These are phyloP conservation scores for Tretioscincus oriximinensis DNA, from an alignment of 2,113 vertebrate genomes.

Conservation along the genomic window DNA sequence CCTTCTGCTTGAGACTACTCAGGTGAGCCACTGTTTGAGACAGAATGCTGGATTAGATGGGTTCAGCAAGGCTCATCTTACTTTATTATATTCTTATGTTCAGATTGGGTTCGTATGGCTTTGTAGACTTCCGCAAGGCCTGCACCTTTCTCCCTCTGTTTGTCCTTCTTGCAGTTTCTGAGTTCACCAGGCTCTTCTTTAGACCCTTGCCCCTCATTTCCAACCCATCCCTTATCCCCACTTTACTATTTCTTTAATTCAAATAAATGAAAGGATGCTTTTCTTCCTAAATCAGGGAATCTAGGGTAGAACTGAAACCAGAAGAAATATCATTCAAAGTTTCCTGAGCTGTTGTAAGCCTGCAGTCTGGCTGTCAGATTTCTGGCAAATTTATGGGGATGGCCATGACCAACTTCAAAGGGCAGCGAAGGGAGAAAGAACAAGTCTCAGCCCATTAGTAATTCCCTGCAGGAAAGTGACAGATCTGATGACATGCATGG, in stretches of 20 bases:
- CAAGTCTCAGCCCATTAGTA: constrained; percentile 63
- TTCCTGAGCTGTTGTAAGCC: constrained; percentile 47
- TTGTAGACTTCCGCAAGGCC: constrained; percentile 39
- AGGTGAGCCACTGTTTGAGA: too few relatives aligned
- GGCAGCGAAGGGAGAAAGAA: constrained; percentile 52
- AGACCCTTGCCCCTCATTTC: background rate
- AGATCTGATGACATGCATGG: constrained; percentile 52
- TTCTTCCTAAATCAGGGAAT: constrained; percentile 53
- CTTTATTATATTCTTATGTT: too few relatives aligned
- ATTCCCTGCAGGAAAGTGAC: constrained; percentile 65
- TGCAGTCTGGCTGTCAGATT: constrained; percentile 63
- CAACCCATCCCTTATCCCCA: background rate
- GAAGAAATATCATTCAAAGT: constrained; percentile 67
- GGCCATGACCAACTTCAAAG: constrained; percentile 58
- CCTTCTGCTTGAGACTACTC: too few relatives aligned
- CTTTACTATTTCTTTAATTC: constrained; percentile 1
- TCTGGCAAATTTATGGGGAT: constrained; percentile 65
- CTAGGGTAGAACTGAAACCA: constrained; percentile 50
- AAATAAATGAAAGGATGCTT: constrained; percentile 36
- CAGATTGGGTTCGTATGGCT: background rate
- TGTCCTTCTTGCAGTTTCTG: constrained; percentile 11
- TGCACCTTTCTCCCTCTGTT: constrained; percentile 24
- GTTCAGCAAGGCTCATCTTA: too few relatives aligned
- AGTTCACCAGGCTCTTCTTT: background rate
- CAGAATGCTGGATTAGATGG: too few relatives aligned